These are phyloP conservation scores for Rattus rattus DNA, from an alignment of 2,113 vertebrate species.

Conservation along the genomic window DNA sequence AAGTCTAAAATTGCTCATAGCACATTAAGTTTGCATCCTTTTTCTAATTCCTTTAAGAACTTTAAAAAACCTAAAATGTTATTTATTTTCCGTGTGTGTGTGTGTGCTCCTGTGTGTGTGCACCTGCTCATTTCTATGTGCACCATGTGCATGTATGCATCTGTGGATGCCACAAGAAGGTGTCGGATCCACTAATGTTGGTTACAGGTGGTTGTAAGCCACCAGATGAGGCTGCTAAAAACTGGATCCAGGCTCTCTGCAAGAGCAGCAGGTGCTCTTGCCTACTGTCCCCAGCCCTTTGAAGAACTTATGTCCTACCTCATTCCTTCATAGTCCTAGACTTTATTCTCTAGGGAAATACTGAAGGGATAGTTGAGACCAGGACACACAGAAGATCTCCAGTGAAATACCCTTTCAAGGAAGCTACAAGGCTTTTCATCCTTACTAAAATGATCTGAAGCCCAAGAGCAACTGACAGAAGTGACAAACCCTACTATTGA, in stretches of 20 bases:
- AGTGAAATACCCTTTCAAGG: slow-evolving; percentile 3
- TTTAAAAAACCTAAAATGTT: neutral
- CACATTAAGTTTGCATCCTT: neutral
- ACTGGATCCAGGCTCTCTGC: neutral
- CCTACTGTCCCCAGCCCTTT: neutral
- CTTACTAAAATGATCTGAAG: slow-evolving; percentile 11
- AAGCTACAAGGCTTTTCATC: neutral
- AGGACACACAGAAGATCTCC: slow-evolving; percentile 8
- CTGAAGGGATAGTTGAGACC: neutral
- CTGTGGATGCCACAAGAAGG: neutral
- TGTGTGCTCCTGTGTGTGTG: no score
- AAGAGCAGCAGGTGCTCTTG: neutral
- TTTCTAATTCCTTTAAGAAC: neutral
- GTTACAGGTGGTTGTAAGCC: neutral
- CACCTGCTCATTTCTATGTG: neutral
- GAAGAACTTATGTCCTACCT: neutral
- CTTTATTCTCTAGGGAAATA: slow-evolving; percentile 51
- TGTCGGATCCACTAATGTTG: neutral
- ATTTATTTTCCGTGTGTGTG: neutral
- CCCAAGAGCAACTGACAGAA: neutral
- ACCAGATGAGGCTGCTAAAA: neutral
- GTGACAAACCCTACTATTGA: neutral
- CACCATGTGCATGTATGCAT: neutral
- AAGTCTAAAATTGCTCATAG: neutral
- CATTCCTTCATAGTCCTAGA: neutral